Evolutionary conservation across 2,797 vertebrate species (phyloP), one percentile per base, ranked within the genome.

Genomic region (Epinephelus malabaricus): DNA sequence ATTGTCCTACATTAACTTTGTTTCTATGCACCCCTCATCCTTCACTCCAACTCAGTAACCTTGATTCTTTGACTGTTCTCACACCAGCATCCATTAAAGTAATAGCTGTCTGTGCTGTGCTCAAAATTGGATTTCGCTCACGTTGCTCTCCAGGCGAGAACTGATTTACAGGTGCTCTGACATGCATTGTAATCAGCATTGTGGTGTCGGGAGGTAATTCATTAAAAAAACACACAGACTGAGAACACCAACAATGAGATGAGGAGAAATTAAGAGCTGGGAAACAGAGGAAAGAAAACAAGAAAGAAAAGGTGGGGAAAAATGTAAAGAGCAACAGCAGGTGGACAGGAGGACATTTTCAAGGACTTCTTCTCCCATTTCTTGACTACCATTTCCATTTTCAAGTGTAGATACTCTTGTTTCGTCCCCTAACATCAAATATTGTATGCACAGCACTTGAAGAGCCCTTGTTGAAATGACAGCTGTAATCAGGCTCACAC

Each of bases 61-160:
- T 83, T 79, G 13, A 34, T n/a, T 59, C 55, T 50, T 19, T 67
- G 21, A 67, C 65, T 54, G 62, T 34, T 62, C 17, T 2, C 50
- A 54, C 25, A 7, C 34, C 27, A 4, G 8, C 47, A 76, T 79
- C 73, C 72, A 51, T 75, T 81, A 66, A 69, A 38, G 23, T 27
- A 69, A 66, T 76, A 65, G 65, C 71, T 63, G 72, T 54, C 60
- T 73, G 63, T 21, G 34, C 49, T 30, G 40, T 8, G 45, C 59
- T 40, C 61, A 34, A 14, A 77, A 85, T 78, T 69, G 53, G 70
- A 83, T 86, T 85, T 73, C 0, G 46, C 64, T 75, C 66, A 61
- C 11, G 21, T 19, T 59, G 38, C 60, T 83, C 25, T 82, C 17
- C 17, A 27, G 58, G 45, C 50, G 47, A 18, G 50, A 50, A 9